A percentile compares a stretch with the other conserved stretches of the same genome.
Evolutionary conservation across 1,140 invertebrate genomes (phyloP).

Genomic region (Samia ricini): DNA sequence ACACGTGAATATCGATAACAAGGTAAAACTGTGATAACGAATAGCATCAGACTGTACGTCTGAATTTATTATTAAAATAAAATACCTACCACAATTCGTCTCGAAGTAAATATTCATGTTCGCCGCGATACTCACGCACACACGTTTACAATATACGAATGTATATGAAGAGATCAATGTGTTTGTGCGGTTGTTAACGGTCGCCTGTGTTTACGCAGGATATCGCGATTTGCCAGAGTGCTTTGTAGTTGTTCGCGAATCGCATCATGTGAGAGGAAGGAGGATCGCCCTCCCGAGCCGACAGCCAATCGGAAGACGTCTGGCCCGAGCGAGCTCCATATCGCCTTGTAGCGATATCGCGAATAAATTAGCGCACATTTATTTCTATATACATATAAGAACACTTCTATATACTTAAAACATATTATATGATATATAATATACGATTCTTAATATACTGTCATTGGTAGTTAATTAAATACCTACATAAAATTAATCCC

Average conservation of each 20-base stretch:
- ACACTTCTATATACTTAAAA: slow-evolving; percentile 17
- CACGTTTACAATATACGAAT: background rate
- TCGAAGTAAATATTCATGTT: slow-evolving; percentile 1
- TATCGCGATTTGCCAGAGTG: slow-evolving; percentile 50
- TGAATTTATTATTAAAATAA: slow-evolving; percentile 1
- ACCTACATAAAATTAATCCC: slow-evolving; percentile 1
- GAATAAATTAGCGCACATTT: slow-evolving; percentile 63
- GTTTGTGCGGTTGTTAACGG: slow-evolving; percentile 29
- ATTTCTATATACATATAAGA: slow-evolving; percentile 4
- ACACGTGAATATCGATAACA: slow-evolving; percentile 17
- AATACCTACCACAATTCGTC: background rate
- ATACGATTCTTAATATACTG: background rate
- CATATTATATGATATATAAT: background rate
- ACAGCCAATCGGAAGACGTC: slow-evolving; percentile 55
- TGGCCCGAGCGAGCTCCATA: slow-evolving; percentile 43
- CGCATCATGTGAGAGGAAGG: slow-evolving; percentile 69
- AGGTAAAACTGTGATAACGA: slow-evolving; percentile 13
- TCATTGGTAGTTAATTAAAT: slow-evolving; percentile 6
- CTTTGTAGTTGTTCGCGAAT: slow-evolving; percentile 65
- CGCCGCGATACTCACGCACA: slow-evolving; percentile 2
- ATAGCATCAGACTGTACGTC: background rate
- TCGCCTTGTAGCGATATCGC: slow-evolving; percentile 41
- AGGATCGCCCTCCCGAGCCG: slow-evolving; percentile 69
- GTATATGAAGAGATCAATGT: slow-evolving; percentile 13
- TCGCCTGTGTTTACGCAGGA: slow-evolving; percentile 51